Percentiles rank a stretch among this genome's conserved stretches.
Conservation (phyloP, 2,113 vertebrate genomes). For the Calyptomena viridis region DNA sequence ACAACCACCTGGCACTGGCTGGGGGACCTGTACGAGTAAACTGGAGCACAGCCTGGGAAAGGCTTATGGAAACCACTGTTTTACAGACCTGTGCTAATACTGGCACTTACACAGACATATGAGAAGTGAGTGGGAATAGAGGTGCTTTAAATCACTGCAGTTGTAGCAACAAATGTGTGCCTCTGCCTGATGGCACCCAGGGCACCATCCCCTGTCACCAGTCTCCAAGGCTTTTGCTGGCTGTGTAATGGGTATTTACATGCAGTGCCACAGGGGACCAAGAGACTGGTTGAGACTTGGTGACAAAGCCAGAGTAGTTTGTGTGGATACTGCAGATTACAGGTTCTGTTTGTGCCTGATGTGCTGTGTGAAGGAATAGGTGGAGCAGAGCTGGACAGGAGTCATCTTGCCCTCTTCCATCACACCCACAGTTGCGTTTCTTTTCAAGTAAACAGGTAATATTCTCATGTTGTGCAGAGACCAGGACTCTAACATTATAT, state of each 20-base stretch:
- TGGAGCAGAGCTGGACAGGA: neutral
- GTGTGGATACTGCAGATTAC: neutral
- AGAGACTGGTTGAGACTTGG: neutral
- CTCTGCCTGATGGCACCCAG: neutral
- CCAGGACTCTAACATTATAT: neutral
- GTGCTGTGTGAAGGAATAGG: neutral
- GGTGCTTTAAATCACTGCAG: neutral
- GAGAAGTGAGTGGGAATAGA: neutral
- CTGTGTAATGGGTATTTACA: neutral
- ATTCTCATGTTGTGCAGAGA: neutral
- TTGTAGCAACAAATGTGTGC: neutral
- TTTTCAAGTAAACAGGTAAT: neutral
- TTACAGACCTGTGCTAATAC: neutral
- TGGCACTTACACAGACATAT: neutral
- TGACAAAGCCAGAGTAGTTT: neutral
- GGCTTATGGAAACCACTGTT: neutral
- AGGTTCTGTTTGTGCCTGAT: neutral
- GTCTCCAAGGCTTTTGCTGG: neutral
- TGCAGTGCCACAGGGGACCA: rapidly evolving
- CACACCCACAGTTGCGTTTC: neutral
- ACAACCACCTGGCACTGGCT: rapidly evolving
- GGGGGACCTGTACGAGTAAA: neutral
- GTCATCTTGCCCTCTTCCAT: neutral
- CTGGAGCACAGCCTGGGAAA: neutral
- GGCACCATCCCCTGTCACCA: rapidly evolving